phyloP scores from a whole-genome alignment of 2,113 vertebrate species.

The Pelodiscus sinensis region DNA sequence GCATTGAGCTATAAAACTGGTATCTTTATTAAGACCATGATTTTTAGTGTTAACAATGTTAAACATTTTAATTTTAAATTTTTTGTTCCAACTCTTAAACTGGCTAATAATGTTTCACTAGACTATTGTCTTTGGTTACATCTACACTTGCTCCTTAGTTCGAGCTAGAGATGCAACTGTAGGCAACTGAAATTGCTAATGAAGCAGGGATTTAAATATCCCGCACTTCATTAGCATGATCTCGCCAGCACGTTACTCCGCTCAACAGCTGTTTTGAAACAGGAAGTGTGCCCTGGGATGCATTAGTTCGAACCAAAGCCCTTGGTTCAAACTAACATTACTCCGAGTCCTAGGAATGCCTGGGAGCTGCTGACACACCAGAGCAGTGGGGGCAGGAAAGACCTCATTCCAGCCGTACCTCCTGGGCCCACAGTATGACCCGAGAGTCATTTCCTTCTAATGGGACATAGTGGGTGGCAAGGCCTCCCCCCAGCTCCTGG shows the following conservation, averaged over 20 bases:
- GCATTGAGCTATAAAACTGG: not conserved
- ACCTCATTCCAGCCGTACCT: not conserved
- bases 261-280: too few species aligned
- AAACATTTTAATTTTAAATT: not conserved
- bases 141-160: too few species aligned
- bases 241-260: too few species aligned
- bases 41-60: not conserved
- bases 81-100: constrained; percentile 18
- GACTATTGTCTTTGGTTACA: not conserved
- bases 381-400: not conserved
- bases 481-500: not conserved
- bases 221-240: too few species aligned
- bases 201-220: too few species aligned
- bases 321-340: too few species aligned
- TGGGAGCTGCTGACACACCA: not conserved
- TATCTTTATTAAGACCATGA: not conserved
- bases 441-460: not conserved
- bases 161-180: too few species aligned
- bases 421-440: not conserved
- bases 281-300: too few species aligned
- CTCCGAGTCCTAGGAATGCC: not conserved
- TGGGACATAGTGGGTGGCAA: not conserved
- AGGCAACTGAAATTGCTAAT: too few species aligned
- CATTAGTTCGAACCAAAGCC: too few species aligned
- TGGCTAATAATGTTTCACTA: not conserved